Evolutionary conservation across 2,888 invertebrate genomes (phyloP), one percentile per base, ranked within the genome.

Genomic region (Macrophya annulata): DNA sequence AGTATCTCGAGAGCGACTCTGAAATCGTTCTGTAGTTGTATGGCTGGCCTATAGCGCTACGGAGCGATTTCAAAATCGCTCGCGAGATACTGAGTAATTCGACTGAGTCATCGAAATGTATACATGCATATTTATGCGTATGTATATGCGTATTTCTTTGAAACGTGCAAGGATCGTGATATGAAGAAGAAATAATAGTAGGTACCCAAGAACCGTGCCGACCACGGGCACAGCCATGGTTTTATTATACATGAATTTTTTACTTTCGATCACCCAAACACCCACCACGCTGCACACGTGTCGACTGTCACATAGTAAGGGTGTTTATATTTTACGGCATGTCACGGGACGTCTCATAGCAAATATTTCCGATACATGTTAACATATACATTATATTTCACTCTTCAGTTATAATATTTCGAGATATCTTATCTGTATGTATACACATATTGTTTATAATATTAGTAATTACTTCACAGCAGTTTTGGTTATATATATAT

Each of bases 391-490:
- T 74, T 74, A 25, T 37, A 62, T 25, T 72, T 72, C 31, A 72
- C 71, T 72, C 31, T 72, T 21, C n/a, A 72, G 15, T n/a, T 74
- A 74, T 48, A 68, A 17, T 74, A 74, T 45, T 21, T 45, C 43
- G 43, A 31, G 45, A 43, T 3, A 21, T 21, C 43, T 1, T 74
- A 74, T 21, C 15, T 40, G 8, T 71, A 71, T 71, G 40, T n/a
- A 71, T 59, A 25, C 21, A 62, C 25, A 71, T 1, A 62, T 40
- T 62, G 43, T n/a, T 40, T 43, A 21, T 12, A 21, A 21, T 45
- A 74, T 74, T 37, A 37, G 68, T 68, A 81, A 65, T 81, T 65
- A 81, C 40, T 81, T 81, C 62, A 81, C 65, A 81, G 59, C 81
- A 81, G 55, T 81, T 81, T 81, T 21, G 15, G 45, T 74, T 74